Evolutionary conservation across 2,888 invertebrate species (phyloP).

Genomic region (Netelia inedita): DNA sequence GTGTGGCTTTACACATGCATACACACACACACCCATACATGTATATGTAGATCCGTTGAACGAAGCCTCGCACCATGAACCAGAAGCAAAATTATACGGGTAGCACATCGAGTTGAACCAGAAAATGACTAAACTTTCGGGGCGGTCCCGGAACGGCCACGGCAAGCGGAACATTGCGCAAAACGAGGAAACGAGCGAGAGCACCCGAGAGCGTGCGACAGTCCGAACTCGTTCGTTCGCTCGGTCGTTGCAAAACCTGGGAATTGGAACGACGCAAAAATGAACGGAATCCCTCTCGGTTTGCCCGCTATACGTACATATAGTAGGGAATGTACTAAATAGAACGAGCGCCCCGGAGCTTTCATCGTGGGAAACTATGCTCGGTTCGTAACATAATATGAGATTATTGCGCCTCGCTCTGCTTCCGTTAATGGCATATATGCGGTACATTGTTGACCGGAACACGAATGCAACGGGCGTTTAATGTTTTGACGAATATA

Average conservation of each 20-base stretch:
- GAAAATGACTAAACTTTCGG: conserved; percentile 1
- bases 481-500: background rate
- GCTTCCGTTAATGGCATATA: background rate
- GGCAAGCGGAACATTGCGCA: conserved; percentile 7
- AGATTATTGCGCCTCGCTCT: conserved; percentile 33
- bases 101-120: background rate
- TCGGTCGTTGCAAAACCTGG: background rate
- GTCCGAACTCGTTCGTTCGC: conserved; percentile 10
- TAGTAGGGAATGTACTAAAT: background rate
- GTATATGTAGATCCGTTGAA: background rate
- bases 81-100: background rate
- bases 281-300: conserved; percentile 1
- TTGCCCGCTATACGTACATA: background rate
- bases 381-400: conserved; percentile 19
- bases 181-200: conserved; percentile 1
- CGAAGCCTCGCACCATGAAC: conserved; percentile 6
- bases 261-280: conserved; percentile 1
- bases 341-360: background rate
- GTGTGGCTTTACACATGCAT: background rate
- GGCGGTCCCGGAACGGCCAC: background rate
- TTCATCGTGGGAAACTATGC: background rate
- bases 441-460: background rate
- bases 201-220: background rate
- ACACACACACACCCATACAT: no score
- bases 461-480: background rate